A percentile compares a stretch with the other conserved stretches of the same genome.
Evolutionary conservation across 2,113 vertebrate species (phyloP).

Genomic region (Ivindomyrus marchei): DNA sequence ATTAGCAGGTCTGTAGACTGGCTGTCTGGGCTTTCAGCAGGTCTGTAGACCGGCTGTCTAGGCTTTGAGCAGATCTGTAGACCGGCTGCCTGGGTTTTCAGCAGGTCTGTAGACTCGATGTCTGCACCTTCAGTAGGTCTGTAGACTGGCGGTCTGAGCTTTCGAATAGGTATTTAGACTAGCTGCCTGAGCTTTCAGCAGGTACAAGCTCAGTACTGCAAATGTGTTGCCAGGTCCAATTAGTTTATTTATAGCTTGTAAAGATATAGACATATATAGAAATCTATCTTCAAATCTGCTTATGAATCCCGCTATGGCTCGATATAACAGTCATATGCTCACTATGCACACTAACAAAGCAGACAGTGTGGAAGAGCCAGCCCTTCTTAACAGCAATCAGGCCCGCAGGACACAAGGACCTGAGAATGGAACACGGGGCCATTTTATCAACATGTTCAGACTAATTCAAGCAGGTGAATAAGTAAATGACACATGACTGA

Average conservation of each 20-base stretch:
- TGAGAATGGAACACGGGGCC: background rate
- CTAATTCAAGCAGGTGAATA: background rate
- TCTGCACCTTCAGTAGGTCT: background rate
- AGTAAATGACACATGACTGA: background rate
- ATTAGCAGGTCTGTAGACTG: background rate
- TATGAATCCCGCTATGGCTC: background rate
- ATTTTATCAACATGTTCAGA: background rate
- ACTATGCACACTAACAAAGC: background rate
- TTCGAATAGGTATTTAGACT: background rate
- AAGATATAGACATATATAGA: background rate
- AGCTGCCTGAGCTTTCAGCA: background rate
- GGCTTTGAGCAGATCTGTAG: background rate
- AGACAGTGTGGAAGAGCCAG: background rate
- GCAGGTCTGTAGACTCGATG: background rate
- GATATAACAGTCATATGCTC: background rate
- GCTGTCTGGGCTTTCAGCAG: background rate
- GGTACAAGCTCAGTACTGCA: background rate
- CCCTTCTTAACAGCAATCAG: background rate
- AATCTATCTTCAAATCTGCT: background rate
- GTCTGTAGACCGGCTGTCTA: background rate
- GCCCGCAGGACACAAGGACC: background rate
- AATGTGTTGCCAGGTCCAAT: background rate
- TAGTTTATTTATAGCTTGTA: background rate
- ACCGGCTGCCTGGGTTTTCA: no score
- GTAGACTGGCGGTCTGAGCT: background rate